These are phyloP conservation scores for Neoaliturus tenellus DNA, from an alignment of 2,888 invertebrate genomes.

Conservation along the genomic window DNA sequence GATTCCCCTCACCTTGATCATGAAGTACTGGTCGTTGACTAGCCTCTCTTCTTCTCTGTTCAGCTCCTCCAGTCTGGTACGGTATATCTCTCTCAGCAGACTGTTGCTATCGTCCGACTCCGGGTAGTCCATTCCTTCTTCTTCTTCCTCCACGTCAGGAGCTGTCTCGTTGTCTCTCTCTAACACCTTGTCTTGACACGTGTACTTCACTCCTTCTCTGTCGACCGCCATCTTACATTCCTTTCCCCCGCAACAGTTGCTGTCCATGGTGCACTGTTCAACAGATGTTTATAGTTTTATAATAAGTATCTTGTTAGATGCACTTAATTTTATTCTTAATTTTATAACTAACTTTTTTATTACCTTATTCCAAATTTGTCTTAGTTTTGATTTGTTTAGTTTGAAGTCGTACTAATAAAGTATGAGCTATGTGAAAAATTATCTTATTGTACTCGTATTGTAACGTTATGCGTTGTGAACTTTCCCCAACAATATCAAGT, in stretches of 20 bases:
- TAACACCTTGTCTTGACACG: not conserved
- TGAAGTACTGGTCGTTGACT: not conserved
- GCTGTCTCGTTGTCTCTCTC: not conserved
- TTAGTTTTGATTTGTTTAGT: no score
- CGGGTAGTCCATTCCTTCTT: not conserved
- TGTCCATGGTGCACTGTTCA: slow-evolving; percentile 14
- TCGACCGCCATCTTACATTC: slow-evolving; percentile 20
- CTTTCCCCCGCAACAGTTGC: not conserved
- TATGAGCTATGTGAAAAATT: no score
- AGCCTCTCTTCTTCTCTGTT: not conserved
- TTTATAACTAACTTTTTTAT: no score
- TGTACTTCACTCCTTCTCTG: not conserved
- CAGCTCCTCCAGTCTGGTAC: not conserved
- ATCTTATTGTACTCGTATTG: no score
- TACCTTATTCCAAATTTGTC: no score
- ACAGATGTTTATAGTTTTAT: no score
- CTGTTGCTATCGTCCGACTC: not conserved
- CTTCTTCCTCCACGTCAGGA: not conserved
- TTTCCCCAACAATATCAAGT: no score
- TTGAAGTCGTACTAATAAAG: no score
- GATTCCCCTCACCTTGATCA: not conserved
- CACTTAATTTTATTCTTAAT: no score
- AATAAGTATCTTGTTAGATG: no score
- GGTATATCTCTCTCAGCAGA: not conserved
- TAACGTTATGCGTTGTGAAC: no score